Base-by-base conservation (phyloP, 2,888 invertebrate species). In the Limenitis camilla region DNA sequence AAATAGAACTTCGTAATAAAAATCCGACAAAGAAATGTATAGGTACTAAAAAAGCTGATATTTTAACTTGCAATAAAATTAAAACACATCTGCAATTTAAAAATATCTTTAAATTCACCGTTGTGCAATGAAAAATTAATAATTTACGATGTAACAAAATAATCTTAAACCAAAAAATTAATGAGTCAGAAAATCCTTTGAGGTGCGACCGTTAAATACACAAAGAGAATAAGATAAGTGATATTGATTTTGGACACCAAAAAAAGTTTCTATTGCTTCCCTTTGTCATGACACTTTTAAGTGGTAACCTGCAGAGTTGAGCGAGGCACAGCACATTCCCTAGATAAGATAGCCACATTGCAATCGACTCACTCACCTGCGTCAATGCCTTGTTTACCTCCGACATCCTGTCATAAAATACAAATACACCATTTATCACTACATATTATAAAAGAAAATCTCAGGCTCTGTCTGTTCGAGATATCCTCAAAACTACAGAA, bases 301-400 rank as follows among this genome's bases (percentile, higher is more conserved):
- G 83, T 83, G 81, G 78, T 71, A 66, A 66, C 76, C 76, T 74
- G 75, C 69, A 61, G 72, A 58, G 70, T 68, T 66, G 63, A 64
- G 65, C 67, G 68, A 73, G 77, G 78, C 78, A 74, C 78, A 75
- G 74, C 78, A 76, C 84, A 86, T 86, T 86, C 85, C 72, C 64
- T 44, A 83, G 82, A 84, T 82, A 83, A 84, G 82, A 81, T 81
- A 81, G 60, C 61, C 66, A 72, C 82, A 84, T 83, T 78, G 76
- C 82, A 73, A 78, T 76, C 70, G 66, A 72, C 69, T 72, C 70
- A 78, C 72, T 84, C 85, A 85, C 68, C 72, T 64, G 52, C 35
- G 44, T 43, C 50, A 46, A 48, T 47, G 53, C 19, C 7, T 8
- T 42, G 40, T 45, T 53, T 49, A 49, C 39, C 35, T 38, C n/a